Percentiles rank a stretch among this genome's conserved stretches.
Evolutionary conservation across 2,797 vertebrate species (phyloP).

Genomic region (Sebastes cheni): DNA sequence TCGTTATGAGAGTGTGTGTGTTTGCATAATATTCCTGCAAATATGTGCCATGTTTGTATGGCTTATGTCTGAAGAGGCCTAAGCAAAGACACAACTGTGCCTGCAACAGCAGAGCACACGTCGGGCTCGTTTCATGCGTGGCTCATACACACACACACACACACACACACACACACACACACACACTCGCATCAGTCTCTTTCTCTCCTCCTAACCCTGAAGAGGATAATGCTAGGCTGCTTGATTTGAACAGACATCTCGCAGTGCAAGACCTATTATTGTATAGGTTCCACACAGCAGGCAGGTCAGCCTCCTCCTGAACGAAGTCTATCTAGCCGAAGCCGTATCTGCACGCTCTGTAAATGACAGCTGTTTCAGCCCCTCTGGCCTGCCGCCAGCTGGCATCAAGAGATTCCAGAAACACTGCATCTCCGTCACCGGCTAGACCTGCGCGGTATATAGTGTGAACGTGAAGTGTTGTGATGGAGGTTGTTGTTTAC

Average conservation of each 20-base stretch:
- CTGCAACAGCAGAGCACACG: background rate
- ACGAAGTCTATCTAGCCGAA: slow-evolving; percentile 57
- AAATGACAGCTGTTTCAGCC: slow-evolving; percentile 74
- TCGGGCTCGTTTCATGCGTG: background rate
- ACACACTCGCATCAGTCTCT: slow-evolving; percentile 13
- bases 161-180: background rate
- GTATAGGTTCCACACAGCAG: slow-evolving; percentile 73
- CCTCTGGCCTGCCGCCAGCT: slow-evolving; percentile 66
- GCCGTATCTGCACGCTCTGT: slow-evolving; percentile 38
- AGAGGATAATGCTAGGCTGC: slow-evolving; percentile 78
- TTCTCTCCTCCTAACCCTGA: slow-evolving; percentile 58
- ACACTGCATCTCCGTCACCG: slow-evolving; percentile 39
- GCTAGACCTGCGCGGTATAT: slow-evolving; percentile 39
- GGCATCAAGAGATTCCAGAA: slow-evolving; percentile 51
- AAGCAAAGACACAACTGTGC: slow-evolving; percentile 19
- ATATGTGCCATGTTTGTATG: slow-evolving; percentile 40
- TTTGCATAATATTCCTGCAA: slow-evolving; percentile 26
- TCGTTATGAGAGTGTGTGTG: slow-evolving; percentile 12
- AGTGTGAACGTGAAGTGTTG: slow-evolving; percentile 48
- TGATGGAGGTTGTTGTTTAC: slow-evolving; percentile 72
- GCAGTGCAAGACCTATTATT: slow-evolving; percentile 71
- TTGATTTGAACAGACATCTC: slow-evolving; percentile 77
- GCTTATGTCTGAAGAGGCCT: slow-evolving; percentile 41
- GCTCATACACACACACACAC: background rate
- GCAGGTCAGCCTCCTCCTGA: slow-evolving; percentile 70